Conservation (phyloP, 2,113 vertebrate genomes). For the Chelonoidis abingdonii region DNA sequence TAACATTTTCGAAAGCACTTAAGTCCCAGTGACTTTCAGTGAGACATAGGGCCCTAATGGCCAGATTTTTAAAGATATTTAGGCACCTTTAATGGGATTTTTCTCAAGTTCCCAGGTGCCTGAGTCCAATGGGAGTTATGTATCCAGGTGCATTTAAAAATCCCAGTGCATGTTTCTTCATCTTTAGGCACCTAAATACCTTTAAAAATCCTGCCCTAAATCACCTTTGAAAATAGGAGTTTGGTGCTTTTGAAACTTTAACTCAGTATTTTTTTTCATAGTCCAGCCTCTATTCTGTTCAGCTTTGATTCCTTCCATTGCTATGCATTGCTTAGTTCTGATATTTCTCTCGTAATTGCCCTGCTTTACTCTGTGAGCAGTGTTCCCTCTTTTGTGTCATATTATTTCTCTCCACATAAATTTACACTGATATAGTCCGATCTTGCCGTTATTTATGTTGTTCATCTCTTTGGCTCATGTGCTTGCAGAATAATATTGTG, state of each 20-base stretch:
- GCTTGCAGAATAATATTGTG: background rate
- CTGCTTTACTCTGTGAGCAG: background rate
- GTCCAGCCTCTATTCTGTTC: constrained; percentile 21
- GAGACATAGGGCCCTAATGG: background rate
- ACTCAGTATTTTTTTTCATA: background rate
- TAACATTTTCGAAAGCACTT: background rate
- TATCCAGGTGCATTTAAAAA: background rate
- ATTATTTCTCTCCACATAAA: background rate
- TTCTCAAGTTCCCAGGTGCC: background rate
- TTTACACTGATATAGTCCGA: background rate
- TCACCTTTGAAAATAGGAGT: background rate
- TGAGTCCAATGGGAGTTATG: background rate
- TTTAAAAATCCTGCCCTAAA: background rate
- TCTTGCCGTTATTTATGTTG: constrained; percentile 6
- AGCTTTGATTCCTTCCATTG: background rate
- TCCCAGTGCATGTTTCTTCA: background rate
- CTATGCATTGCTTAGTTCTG: background rate
- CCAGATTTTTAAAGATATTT: background rate
- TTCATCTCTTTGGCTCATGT: background rate
- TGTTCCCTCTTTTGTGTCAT: background rate
- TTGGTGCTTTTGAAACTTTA: background rate
- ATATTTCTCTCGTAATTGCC: background rate
- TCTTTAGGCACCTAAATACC: background rate
- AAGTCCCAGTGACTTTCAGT: background rate
- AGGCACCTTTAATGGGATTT: background rate